Percentiles rank a stretch among this genome's conserved stretches.
Evolutionary conservation across 2,113 vertebrate genomes (phyloP).

Genomic region (Hemibagrus wyckioides): DNA sequence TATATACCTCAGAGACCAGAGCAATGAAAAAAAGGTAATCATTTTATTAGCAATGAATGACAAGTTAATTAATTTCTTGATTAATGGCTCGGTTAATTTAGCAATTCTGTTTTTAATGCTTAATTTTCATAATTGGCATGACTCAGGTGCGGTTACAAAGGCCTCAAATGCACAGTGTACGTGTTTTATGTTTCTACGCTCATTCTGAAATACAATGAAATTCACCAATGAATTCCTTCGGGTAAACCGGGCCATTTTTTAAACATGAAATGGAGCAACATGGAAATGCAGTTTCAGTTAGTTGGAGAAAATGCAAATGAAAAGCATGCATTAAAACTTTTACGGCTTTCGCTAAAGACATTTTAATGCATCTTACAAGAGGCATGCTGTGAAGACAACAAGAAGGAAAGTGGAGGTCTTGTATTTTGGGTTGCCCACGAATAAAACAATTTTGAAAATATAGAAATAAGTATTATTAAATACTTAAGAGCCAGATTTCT

Average conservation of each 20-base stretch:
- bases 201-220: not conserved
- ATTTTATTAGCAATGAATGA: slow-evolving; percentile 52
- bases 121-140: not conserved
- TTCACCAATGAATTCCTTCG: slow-evolving; percentile 38
- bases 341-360: slow-evolving; percentile 8
- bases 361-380: not conserved
- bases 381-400: not conserved
- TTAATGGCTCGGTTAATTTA: slow-evolving; percentile 50
- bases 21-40: slow-evolving; percentile 37
- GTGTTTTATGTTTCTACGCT: not conserved
- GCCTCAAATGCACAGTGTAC: too few relatives aligned
- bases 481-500: not conserved
- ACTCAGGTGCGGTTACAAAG: not conserved
- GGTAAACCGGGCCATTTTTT: not conserved
- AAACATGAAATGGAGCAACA: not conserved
- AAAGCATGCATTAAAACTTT: slow-evolving; percentile 7
- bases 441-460: not conserved
- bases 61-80: slow-evolving; percentile 55
- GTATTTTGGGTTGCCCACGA: not conserved
- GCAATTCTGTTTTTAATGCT: slow-evolving; percentile 13
- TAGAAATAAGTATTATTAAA: not conserved
- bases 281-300: not conserved
- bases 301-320: slow-evolving; percentile 1
- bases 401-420: not conserved
- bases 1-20: slow-evolving; percentile 55